phyloP scores from a whole-genome alignment of 2,113 vertebrate species.

The Istiophorus platypterus region DNA sequence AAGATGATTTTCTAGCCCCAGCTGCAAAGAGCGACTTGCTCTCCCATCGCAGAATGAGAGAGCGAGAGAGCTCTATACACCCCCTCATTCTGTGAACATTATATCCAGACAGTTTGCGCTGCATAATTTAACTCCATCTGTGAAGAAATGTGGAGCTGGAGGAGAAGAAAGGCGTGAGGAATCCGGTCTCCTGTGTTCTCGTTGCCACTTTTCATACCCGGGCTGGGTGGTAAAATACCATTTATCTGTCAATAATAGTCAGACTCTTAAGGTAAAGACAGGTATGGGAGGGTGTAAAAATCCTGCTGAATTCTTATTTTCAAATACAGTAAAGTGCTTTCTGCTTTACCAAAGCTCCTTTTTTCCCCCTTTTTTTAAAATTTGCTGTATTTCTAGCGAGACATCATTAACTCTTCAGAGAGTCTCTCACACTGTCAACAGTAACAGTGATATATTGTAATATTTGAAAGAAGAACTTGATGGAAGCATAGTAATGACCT shows the following conservation, averaged over 20 bases:
- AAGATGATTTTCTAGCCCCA: conserved; percentile 60
- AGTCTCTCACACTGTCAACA: neutral
- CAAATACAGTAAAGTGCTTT: neutral
- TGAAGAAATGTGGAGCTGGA: conserved; percentile 65
- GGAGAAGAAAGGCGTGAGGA: conserved; percentile 57
- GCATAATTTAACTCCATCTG: conserved; percentile 82
- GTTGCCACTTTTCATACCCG: conserved; percentile 46
- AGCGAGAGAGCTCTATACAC: conserved; percentile 20
- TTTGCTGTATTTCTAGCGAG: neutral
- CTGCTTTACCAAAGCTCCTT: neutral
- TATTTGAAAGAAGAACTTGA: neutral
- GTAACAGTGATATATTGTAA: neutral
- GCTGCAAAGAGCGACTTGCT: conserved; percentile 66
- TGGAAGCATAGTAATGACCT: neutral
- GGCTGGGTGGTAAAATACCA: conserved; percentile 38
- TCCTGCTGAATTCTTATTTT: neutral
- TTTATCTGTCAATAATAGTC: conserved; percentile 37
- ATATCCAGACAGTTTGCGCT: conserved; percentile 77
- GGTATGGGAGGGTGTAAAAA: neutral
- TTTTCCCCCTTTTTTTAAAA: neutral
- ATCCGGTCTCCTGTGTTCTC: conserved; percentile 58
- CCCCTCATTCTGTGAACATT: conserved; percentile 67
- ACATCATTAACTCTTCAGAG: neutral
- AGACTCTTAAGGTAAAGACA: conserved; percentile 36
- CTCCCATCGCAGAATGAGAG: conserved; percentile 47